phyloP scores from a whole-genome alignment of 1,140 invertebrate species.

The Proctacanthus coquilletti region DNA sequence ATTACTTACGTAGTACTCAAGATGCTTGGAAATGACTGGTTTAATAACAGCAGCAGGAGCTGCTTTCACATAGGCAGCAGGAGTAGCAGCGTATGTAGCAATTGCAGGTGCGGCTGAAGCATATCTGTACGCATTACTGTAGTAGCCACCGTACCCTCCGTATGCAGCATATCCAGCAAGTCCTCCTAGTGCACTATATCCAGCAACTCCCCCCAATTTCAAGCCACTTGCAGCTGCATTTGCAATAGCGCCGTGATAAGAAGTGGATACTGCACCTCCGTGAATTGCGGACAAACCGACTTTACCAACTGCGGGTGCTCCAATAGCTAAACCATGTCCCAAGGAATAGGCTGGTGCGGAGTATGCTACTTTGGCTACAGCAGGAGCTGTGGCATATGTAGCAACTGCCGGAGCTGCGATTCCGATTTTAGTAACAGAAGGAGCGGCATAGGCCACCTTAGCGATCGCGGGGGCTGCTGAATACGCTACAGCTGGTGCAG shows the following conservation, averaged over 20 bases:
- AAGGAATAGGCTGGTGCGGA: too few species aligned
- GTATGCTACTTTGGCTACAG: slow-evolving; percentile 1
- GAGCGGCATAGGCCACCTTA: neutral
- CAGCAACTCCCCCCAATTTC: neutral
- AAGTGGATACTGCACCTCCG: neutral
- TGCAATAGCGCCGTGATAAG: slow-evolving; percentile 15
- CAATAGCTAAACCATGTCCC: neutral
- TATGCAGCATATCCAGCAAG: slow-evolving; percentile 7
- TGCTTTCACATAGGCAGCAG: slow-evolving; percentile 19
- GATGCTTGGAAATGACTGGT: slow-evolving; percentile 37
- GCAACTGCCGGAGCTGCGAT: slow-evolving; percentile 7
- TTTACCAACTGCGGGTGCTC: neutral
- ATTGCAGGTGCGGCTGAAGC: slow-evolving; percentile 16
- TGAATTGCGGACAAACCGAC: neutral
- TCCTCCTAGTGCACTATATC: slow-evolving; percentile 1
- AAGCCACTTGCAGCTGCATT: slow-evolving; percentile 6
- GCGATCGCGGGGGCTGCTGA: neutral
- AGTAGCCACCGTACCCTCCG: slow-evolving; percentile 7
- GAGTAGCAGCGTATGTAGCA: slow-evolving; percentile 15
- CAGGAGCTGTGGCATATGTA: neutral
- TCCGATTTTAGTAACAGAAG: neutral
- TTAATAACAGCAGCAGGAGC: slow-evolving; percentile 28
- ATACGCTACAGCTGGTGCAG: neutral
- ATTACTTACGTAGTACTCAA: slow-evolving; percentile 40
- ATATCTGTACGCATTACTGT: slow-evolving; percentile 12